Evolutionary conservation across 2,113 vertebrate species (phyloP).

Genomic region (Pardalotus punctatus): DNA sequence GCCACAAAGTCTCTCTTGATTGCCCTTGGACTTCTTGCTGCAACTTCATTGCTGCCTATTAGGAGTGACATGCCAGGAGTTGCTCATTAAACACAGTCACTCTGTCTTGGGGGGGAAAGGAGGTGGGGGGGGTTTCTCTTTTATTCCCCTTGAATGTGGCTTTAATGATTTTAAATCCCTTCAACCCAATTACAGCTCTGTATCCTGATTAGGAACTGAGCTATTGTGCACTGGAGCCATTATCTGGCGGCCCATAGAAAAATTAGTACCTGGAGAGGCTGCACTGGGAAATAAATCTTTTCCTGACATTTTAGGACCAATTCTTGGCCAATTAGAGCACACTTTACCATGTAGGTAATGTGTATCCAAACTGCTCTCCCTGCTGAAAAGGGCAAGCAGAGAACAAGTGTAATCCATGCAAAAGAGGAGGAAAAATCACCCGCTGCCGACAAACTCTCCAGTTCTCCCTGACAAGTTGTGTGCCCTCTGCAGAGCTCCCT

Average conservation of each 20-base stretch:
- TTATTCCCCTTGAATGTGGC: conserved; percentile 73
- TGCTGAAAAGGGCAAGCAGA: conserved; percentile 67
- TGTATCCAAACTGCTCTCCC: conserved; percentile 69
- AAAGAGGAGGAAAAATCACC: conserved; percentile 16
- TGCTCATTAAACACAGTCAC: conserved; percentile 77
- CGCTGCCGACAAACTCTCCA: background rate
- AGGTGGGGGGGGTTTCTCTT: conserved; percentile 64
- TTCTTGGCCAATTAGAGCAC: conserved; percentile 79
- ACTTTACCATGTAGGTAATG: conserved; percentile 67
- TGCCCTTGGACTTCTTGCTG: background rate
- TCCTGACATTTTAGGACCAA: conserved; percentile 79
- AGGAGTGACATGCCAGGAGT: conserved; percentile 67
- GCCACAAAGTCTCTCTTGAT: background rate
- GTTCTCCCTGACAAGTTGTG: background rate
- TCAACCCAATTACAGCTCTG: conserved; percentile 80
- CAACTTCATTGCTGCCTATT: conserved; percentile 18
- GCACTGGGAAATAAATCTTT: conserved; percentile 78
- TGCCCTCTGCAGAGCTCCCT: background rate
- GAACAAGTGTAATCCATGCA: conserved; percentile 51
- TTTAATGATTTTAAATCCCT: conserved; percentile 82
- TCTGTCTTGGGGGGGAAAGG: conserved; percentile 53
- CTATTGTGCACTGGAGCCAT: conserved; percentile 75
- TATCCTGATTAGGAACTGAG: conserved; percentile 77
- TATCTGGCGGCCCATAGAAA: conserved; percentile 75
- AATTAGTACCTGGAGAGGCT: conserved; percentile 80